Conservation (phyloP, 2,797 vertebrate species). For the Oreochromis mossambicus region DNA sequence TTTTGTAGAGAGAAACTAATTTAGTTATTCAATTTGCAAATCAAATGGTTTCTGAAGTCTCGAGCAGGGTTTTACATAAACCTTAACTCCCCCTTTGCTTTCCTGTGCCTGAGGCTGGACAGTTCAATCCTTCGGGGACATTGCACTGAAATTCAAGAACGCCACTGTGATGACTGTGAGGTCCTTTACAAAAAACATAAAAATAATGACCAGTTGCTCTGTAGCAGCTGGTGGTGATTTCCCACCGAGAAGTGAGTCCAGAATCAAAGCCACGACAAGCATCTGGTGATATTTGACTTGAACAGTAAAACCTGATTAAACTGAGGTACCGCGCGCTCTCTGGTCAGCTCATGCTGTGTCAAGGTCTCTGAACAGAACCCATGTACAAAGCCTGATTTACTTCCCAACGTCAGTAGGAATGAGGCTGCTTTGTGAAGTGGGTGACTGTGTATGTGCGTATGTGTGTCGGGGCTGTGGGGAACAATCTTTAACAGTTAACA, state of each 20-base stretch:
- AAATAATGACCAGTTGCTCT: background rate
- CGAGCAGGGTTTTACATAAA: background rate
- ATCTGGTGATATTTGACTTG: conserved; percentile 55
- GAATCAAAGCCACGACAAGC: conserved; percentile 50
- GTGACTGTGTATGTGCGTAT: background rate
- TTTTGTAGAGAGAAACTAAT: background rate
- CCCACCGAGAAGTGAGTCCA: conserved; percentile 18
- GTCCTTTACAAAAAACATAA: background rate
- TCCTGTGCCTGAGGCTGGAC: background rate
- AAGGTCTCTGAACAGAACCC: conserved; percentile 60
- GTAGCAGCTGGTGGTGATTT: conserved; percentile 48
- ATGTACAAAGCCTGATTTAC: conserved; percentile 57
- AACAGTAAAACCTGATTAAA: conserved; percentile 53
- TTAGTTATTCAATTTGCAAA: background rate
- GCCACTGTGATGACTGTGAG: background rate
- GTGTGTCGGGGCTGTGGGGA: background rate
- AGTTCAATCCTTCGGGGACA: background rate
- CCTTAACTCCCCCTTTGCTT: background rate
- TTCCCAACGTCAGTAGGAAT: conserved; percentile 45
- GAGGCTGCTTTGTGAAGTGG: conserved; percentile 39
- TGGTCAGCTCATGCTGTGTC: conserved; percentile 45
- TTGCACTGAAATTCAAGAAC: background rate
- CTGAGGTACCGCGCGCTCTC: conserved; percentile 41
- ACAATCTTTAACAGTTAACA: conserved; percentile 47
- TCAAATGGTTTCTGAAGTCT: background rate